These are phyloP conservation scores for Solenopsis invicta DNA, from an alignment of 1,140 invertebrate genomes.

Conservation along the genomic window DNA sequence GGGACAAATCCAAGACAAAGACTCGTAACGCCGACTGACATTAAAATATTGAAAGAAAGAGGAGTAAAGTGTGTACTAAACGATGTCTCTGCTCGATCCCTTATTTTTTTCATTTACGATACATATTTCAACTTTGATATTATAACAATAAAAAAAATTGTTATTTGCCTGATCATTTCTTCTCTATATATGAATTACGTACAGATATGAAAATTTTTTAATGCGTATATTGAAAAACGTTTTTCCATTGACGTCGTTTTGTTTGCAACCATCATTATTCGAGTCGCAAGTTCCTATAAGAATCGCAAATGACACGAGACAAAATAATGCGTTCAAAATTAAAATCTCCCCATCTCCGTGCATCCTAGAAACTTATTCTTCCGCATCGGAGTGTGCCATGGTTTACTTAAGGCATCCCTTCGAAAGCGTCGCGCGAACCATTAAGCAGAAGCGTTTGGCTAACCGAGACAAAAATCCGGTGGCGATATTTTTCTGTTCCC, in stretches of 20 bases:
- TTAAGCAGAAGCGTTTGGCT: conserved; percentile 86
- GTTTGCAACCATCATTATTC: neutral
- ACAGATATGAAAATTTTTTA: neutral
- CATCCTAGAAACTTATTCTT: conserved; percentile 75
- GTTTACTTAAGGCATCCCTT: conserved; percentile 65
- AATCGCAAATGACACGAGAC: conserved; percentile 1
- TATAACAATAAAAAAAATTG: neutral
- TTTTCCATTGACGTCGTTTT: neutral
- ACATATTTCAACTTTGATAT: neutral
- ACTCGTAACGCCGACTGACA: conserved; percentile 80
- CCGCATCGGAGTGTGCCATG: conserved; percentile 37
- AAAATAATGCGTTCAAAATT: conserved; percentile 28
- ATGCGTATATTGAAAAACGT: no score
- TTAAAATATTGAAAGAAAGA: conserved; percentile 81
- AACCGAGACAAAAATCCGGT: conserved; percentile 86
- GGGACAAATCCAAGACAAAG: conserved; percentile 80
- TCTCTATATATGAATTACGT: neutral
- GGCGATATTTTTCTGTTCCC: conserved; percentile 83
- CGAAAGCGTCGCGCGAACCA: conserved; percentile 81
- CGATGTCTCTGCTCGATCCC: conserved; percentile 46
- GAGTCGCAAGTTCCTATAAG: neutral
- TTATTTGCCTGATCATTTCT: neutral
- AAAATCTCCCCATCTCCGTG: conserved; percentile 58
- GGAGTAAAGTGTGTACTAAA: conserved; percentile 50
- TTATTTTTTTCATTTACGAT: neutral